phyloP scores from a whole-genome alignment of 2,888 invertebrate species.

The Cataglyphis rosenhaueri region DNA sequence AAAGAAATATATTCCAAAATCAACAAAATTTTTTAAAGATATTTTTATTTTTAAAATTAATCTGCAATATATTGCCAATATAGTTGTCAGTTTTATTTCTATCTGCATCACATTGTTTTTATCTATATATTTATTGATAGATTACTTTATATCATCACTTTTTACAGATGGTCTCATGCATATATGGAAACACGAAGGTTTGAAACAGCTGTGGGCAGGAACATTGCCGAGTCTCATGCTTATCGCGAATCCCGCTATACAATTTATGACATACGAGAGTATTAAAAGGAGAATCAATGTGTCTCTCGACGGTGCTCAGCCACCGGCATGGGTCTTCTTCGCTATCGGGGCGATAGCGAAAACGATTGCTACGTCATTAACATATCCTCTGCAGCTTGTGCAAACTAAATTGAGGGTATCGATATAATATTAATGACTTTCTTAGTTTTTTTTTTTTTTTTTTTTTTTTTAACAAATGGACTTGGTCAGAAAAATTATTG shows the following conservation, averaged over 20 bases:
- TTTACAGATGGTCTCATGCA: constrained; percentile 89
- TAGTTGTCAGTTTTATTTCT: neutral
- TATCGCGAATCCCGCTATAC: constrained; percentile 95
- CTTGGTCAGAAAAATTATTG: too few species aligned
- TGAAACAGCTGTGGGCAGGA: constrained; percentile 93
- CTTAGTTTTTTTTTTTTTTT: neutral
- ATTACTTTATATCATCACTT: neutral
- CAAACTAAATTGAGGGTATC: constrained; percentile 91
- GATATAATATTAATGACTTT: neutral
- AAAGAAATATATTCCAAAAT: neutral
- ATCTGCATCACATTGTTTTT: neutral
- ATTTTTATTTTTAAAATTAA: neutral
- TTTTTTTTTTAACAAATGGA: neutral
- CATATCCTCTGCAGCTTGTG: constrained; percentile 95
- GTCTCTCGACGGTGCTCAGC: constrained; percentile 86
- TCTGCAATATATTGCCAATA: neutral
- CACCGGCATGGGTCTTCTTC: constrained; percentile 89
- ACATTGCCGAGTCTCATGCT: constrained; percentile 93
- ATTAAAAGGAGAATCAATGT: constrained; percentile 90
- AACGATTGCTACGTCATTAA: constrained; percentile 93
- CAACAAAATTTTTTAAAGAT: neutral
- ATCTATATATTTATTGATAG: neutral
- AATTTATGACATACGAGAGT: constrained; percentile 96
- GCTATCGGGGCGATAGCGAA: constrained; percentile 94
- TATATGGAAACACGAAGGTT: constrained; percentile 91